These are phyloP conservation scores for Leptobrachium leishanense DNA, from an alignment of 2,113 vertebrate species.

Conservation along the genomic window DNA sequence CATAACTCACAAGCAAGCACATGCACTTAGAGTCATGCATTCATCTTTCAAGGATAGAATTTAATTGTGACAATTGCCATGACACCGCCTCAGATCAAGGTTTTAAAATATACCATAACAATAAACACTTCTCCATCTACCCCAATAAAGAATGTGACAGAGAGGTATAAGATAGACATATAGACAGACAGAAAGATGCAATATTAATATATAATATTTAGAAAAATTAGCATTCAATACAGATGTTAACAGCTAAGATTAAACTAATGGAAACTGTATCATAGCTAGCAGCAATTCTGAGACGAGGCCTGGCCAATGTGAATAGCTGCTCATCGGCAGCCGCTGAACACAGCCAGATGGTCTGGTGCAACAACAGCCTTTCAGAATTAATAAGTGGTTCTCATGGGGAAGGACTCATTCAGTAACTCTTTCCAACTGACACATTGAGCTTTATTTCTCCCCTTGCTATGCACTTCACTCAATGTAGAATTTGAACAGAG, in stretches of 20 bases:
- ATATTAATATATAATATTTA: too few species aligned
- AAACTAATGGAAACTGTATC: slow-evolving; percentile 39
- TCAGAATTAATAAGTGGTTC: slow-evolving; percentile 75
- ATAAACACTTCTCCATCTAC: too few species aligned
- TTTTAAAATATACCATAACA: too few species aligned
- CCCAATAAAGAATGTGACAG: too few species aligned
- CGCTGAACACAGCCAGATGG: slow-evolving; percentile 70
- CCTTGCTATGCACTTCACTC: slow-evolving; percentile 43
- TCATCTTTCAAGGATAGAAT: too few species aligned
- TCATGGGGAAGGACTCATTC: slow-evolving; percentile 67
- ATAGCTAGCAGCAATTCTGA: slow-evolving; percentile 37
- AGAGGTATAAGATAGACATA: too few species aligned
- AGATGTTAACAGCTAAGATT: slow-evolving; percentile 27
- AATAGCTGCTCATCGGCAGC: slow-evolving; percentile 63
- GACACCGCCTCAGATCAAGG: too few species aligned
- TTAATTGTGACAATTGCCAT: too few species aligned
- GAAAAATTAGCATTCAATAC: slow-evolving; percentile 3
- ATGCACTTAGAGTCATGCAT: too few species aligned
- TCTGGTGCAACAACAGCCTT: slow-evolving; percentile 71
- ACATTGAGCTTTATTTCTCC: slow-evolving; percentile 51
- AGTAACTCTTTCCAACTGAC: slow-evolving; percentile 60
- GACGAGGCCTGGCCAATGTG: slow-evolving; percentile 50
- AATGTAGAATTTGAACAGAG: slow-evolving; percentile 51
- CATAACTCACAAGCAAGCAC: too few species aligned
- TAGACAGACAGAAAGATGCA: too few species aligned